These are phyloP conservation scores for Poeciliopsis gracilis DNA, from an alignment of 2,797 vertebrate genomes.

Conservation along the genomic window DNA sequence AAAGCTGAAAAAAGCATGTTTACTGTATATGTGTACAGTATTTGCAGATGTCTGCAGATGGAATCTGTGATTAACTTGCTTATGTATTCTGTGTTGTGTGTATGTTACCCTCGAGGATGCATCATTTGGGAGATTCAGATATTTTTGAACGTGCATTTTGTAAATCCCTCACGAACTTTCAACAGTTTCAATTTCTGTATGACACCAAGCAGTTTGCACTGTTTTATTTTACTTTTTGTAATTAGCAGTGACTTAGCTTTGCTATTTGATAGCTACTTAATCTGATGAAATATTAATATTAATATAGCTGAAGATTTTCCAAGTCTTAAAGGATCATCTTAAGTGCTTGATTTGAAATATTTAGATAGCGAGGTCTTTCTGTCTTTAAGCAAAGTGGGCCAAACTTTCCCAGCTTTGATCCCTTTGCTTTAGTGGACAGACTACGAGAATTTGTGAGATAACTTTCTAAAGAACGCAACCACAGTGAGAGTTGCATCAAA, in stretches of 20 bases:
- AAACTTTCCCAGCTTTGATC: constrained; percentile 50
- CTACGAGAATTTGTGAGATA: constrained; percentile 35
- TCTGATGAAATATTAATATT: constrained; percentile 7
- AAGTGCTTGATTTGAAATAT: constrained; percentile 37
- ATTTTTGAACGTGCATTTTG: constrained; percentile 56
- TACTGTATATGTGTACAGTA: constrained; percentile 22
- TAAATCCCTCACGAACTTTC: constrained; percentile 32
- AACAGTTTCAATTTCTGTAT: constrained; percentile 11
- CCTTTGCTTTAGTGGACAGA: constrained; percentile 41
- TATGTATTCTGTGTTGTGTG: constrained; percentile 36
- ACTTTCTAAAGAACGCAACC: constrained; percentile 32
- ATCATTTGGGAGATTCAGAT: constrained; percentile 43
- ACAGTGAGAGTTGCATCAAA: constrained; percentile 48
- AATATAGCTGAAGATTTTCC: constrained; percentile 18
- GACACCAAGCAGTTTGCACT: constrained; percentile 15
- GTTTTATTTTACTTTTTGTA: background rate
- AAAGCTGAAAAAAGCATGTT: constrained; percentile 8
- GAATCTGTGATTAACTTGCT: constrained; percentile 51
- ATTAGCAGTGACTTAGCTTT: background rate
- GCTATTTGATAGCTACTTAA: background rate
- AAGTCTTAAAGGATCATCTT: constrained; percentile 23
- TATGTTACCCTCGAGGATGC: constrained; percentile 28
- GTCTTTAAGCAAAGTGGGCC: constrained; percentile 47
- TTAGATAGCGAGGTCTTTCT: constrained; percentile 36
- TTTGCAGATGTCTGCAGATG: constrained; percentile 13